Base-by-base conservation (phyloP, 2,113 vertebrate genomes). In the Oncorhynchus mykiss region DNA sequence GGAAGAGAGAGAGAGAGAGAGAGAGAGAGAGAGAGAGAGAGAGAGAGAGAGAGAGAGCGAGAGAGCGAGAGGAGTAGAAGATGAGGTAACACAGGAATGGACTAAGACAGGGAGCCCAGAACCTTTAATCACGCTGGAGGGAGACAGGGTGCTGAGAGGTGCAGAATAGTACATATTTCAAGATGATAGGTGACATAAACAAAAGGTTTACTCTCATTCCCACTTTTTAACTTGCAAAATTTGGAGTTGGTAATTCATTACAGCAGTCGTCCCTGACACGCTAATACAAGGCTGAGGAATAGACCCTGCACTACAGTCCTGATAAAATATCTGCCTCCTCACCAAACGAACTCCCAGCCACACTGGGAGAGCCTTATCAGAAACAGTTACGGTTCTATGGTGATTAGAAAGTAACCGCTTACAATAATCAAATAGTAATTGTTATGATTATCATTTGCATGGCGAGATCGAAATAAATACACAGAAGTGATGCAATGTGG, bases 181-280 rank as follows among this genome's bases (percentile, higher is more conserved):
- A 85, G 81, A 87, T 91, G 90, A 93, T 92, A 87, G 91, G 90
- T 91, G 91, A 92, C 91, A 93, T 89, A 92, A 93, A 93, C 91
- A 92, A 92, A 88, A 92, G 89, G 87, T 92, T 92, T 92, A 88
- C 86, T 90, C 84, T 91, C 84, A 88, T 91, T 91, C 88, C 70
- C 85, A 90, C 87, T 91, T 92, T 93, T 90, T 91, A 91, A 91
- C 70, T 91, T 91, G 88, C 89, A 92, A 89, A 90, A 91, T 91
- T 90, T 86, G 79, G 85, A 74, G 72, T 81, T 78, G 84, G 88
- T 87, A 90, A 92, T 93, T 92, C 88, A 92, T 92, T 91, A 88
- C 82, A 72, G 80, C 87, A 78, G 82, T 80, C 79, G 77, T 69
- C 51, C 57, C 82, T 89, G 89, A 90, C 88, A 87, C 75, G 66